Conservation (phyloP, 2,113 vertebrate species). For the Pyxicephalus adspersus region DNA sequence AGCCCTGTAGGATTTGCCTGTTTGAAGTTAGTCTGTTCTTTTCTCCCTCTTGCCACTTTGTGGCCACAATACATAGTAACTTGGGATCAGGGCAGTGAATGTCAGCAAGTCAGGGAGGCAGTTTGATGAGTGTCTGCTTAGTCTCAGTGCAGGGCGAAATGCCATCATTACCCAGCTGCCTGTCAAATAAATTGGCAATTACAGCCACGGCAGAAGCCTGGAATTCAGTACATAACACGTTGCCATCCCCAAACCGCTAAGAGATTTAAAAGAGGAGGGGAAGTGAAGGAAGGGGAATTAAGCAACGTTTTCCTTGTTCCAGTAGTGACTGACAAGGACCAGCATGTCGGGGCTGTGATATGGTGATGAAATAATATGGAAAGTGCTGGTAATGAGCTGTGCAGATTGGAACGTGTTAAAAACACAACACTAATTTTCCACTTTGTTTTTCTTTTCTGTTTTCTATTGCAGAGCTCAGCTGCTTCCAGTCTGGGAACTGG, state of each 20-base stretch:
- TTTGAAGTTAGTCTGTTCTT: slow-evolving; percentile 70
- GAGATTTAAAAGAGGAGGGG: slow-evolving; percentile 76
- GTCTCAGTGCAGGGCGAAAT: slow-evolving; percentile 95
- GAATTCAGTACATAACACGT: slow-evolving; percentile 97
- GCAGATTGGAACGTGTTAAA: slow-evolving; percentile 66
- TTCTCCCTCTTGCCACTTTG: slow-evolving; percentile 71
- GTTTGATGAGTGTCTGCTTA: slow-evolving; percentile 89
- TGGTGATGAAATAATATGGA: slow-evolving; percentile 79
- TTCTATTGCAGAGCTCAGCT: slow-evolving; percentile 81
- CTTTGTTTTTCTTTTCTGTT: slow-evolving; percentile 65
- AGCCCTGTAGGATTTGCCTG: slow-evolving; percentile 79
- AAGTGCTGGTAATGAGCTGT: slow-evolving; percentile 79
- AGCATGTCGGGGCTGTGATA: slow-evolving; percentile 72
- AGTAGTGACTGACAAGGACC: slow-evolving; percentile 82
- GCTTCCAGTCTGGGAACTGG: slow-evolving; percentile 84
- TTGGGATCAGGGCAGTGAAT: slow-evolving; percentile 83
- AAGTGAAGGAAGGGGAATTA: slow-evolving; percentile 62
- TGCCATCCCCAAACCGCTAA: slow-evolving; percentile 83
- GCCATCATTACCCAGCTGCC: slow-evolving; percentile 99
- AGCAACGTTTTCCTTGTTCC: slow-evolving; percentile 74
- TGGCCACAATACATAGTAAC: slow-evolving; percentile 72
- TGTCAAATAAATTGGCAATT: slow-evolving; percentile 99
- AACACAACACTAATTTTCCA: slow-evolving; percentile 74
- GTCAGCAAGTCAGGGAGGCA: slow-evolving; percentile 83
- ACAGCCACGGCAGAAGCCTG: slow-evolving; percentile 80